Evolutionary conservation across 2,797 vertebrate genomes (phyloP).

Genomic region (Xyrichtys novacula): DNA sequence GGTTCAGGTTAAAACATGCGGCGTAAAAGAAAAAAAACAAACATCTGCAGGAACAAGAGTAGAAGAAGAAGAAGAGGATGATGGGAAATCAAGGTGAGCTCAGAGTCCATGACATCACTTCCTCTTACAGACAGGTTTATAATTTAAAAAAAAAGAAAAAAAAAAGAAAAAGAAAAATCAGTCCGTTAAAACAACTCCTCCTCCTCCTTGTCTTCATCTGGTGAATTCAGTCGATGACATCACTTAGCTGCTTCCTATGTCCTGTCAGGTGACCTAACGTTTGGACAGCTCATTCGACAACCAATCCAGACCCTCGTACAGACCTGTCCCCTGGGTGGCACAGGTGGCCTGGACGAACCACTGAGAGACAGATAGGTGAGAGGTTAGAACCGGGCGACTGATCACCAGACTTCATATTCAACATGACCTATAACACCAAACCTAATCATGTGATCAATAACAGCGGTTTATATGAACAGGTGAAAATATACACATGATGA

Average conservation of each 20-base stretch:
- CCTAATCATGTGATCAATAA: no score
- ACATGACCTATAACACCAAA: no score
- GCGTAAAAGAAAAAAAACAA: conserved; percentile 72
- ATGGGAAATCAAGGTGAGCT: conserved; percentile 73
- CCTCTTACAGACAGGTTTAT: conserved; percentile 78
- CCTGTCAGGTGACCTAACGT: conserved; percentile 64
- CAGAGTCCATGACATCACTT: conserved; percentile 80
- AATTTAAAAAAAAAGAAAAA: conserved; percentile 70
- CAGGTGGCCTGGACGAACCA: conserved; percentile 90
- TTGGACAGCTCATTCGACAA: conserved; percentile 87
- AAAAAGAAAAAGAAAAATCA: conserved; percentile 18
- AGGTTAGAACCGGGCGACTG: no score
- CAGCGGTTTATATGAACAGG: no score
- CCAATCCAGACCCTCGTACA: conserved; percentile 91
- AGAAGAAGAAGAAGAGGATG: conserved; percentile 58
- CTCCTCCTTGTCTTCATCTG: conserved; percentile 34
- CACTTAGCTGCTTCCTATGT: conserved; percentile 40
- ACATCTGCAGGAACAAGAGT: conserved; percentile 58
- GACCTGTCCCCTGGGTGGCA: conserved; percentile 89
- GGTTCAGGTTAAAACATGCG: conserved; percentile 77
- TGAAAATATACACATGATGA: no score
- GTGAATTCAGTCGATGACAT: conserved; percentile 18
- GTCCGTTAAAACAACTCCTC: conserved; percentile 54
- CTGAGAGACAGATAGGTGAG: conserved; percentile 67
- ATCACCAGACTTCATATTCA: no score